Percentiles rank a stretch among this genome's conserved stretches.
Evolutionary conservation across 2,113 vertebrate genomes (phyloP).

Genomic region (Charadrius vociferus): DNA sequence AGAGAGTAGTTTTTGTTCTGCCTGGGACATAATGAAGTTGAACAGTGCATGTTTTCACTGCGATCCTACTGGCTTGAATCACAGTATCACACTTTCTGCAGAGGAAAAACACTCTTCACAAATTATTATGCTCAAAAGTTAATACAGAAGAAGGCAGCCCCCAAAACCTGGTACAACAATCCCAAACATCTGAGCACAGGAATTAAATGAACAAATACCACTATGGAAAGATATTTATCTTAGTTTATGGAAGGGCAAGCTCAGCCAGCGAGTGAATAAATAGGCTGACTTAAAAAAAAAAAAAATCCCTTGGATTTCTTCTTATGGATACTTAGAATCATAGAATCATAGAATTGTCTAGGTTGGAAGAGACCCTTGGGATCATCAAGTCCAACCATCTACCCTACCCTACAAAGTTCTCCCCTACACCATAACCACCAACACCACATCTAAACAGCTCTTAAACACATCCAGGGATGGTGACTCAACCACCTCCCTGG

Average conservation of each 20-base stretch:
- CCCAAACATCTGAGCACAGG: neutral
- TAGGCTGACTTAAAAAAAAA: neutral
- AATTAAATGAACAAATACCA: neutral
- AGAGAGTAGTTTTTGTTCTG: neutral
- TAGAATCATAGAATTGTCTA: no score
- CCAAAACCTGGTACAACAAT: neutral
- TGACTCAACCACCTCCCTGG: no score
- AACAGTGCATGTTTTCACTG: neutral
- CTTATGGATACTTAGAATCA: neutral
- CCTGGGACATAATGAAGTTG: neutral
- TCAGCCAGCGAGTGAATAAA: neutral
- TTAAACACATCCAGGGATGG: no score
- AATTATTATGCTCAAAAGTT: neutral
- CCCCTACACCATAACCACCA: no score
- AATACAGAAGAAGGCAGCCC: neutral
- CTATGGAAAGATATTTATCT: neutral
- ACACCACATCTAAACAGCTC: no score
- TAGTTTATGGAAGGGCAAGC: neutral
- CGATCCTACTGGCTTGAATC: neutral
- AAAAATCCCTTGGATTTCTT: accelerated
- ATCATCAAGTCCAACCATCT: no score
- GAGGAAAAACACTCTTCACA: neutral
- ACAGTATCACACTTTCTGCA: neutral
- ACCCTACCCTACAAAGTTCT: no score
- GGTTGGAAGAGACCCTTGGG: no score